phyloP scores from a whole-genome alignment of 2,113 vertebrate species.

The Abramis brama region DNA sequence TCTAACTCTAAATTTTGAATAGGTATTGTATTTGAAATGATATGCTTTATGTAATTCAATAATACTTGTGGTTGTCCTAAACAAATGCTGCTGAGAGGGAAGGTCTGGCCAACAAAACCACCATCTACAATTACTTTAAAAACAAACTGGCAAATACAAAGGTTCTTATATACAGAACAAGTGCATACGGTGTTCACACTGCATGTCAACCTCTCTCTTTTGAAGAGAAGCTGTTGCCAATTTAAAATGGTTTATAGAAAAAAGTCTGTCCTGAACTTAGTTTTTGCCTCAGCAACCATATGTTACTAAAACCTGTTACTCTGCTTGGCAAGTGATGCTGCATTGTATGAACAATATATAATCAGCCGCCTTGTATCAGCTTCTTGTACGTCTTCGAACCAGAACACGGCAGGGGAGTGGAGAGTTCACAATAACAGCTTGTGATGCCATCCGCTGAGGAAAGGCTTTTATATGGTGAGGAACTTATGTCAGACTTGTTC shows the following conservation, averaged over 20 bases:
- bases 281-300: constrained; percentile 7
- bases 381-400: too few species aligned
- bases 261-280: neutral
- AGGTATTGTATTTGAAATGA: constrained; percentile 11
- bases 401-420: too few species aligned
- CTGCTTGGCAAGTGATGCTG: neutral
- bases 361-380: too few species aligned
- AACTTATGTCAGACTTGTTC: too few species aligned
- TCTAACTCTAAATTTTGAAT: neutral
- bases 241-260: neutral
- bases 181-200: neutral
- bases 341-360: too few species aligned
- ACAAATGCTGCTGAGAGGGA: constrained; percentile 20
- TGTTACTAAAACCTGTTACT: neutral
- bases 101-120: constrained; percentile 1
- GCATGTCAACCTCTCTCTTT: neutral
- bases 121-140: constrained; percentile 31
- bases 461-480: too few species aligned
- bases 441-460: too few species aligned
- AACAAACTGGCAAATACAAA: constrained; percentile 11
- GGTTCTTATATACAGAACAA: neutral
- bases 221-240: neutral
- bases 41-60: constrained; percentile 2
- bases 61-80: constrained; percentile 1
- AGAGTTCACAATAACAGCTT: too few species aligned